These are phyloP conservation scores for Anser brachyrhynchus DNA, from an alignment of 2,113 vertebrate genomes.

Conservation along the genomic window DNA sequence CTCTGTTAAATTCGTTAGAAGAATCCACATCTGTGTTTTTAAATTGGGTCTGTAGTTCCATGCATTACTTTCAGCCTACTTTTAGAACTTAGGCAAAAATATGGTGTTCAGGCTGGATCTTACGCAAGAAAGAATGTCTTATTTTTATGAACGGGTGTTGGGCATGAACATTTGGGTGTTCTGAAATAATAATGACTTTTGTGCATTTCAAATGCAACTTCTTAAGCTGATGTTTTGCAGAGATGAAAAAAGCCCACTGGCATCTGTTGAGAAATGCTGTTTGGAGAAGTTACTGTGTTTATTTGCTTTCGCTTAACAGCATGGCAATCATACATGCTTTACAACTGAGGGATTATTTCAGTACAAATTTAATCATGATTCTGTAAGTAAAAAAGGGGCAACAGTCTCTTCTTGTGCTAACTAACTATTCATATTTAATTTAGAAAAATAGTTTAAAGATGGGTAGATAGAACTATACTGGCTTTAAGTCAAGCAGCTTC, in stretches of 20 bases:
- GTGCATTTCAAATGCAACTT: neutral
- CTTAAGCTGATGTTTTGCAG: neutral
- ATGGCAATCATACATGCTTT: neutral
- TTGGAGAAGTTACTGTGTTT: neutral
- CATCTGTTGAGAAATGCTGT: neutral
- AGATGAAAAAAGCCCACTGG: neutral
- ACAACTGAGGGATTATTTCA: neutral
- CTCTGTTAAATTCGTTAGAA: neutral
- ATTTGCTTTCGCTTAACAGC: constrained; percentile 10
- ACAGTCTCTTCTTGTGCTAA: neutral
- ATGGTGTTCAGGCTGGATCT: neutral
- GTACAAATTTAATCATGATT: neutral
- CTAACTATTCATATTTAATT: neutral
- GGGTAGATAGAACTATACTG: neutral
- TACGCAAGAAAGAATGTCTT: neutral
- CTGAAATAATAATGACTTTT: constrained; percentile 2
- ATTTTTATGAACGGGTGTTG: neutral
- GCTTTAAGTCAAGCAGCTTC: neutral
- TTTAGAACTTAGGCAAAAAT: neutral
- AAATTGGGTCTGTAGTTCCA: neutral
- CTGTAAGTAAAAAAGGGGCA: neutral
- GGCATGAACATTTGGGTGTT: neutral
- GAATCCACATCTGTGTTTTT: neutral
- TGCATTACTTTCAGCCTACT: neutral
- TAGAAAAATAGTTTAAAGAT: neutral